phyloP scores from a whole-genome alignment of 2,888 invertebrate genomes.

The Acronicta psi region DNA sequence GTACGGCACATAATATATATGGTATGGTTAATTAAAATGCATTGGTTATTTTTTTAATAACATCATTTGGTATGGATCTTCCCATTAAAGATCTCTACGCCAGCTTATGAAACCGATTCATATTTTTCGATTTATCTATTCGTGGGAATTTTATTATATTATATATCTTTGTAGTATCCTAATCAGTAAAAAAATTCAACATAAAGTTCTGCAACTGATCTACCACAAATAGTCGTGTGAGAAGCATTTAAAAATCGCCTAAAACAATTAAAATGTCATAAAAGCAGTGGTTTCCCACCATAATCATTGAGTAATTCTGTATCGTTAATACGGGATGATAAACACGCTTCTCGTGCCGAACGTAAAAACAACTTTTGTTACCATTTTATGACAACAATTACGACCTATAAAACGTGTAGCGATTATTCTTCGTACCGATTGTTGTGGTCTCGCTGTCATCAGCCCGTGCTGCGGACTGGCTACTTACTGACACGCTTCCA shows the following conservation, averaged over 20 bases:
- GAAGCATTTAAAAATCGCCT: constrained; percentile 67
- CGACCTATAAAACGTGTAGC: constrained; percentile 88
- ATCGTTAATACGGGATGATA: constrained; percentile 83
- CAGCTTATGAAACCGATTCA: constrained; percentile 25
- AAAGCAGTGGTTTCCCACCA: constrained; percentile 80
- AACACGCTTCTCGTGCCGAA: constrained; percentile 85
- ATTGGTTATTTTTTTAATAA: constrained; percentile 54
- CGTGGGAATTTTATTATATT: constrained; percentile 31
- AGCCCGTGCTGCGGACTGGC: constrained; percentile 69
- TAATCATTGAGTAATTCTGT: constrained; percentile 78
- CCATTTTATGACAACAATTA: constrained; percentile 89
- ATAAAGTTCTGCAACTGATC: constrained; percentile 63
- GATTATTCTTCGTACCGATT: constrained; percentile 86
- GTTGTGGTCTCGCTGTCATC: constrained; percentile 85
- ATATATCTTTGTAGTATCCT: constrained; percentile 36
- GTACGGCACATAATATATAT: constrained; percentile 45
- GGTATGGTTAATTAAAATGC: constrained; percentile 67
- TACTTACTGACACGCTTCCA: constrained; percentile 58
- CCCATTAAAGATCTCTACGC: constrained; percentile 37
- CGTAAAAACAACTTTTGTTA: constrained; percentile 88
- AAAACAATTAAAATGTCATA: constrained; percentile 83
- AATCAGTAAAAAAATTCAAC: constrained; percentile 35
- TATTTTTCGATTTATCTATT: constrained; percentile 24
- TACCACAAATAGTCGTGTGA: constrained; percentile 65
- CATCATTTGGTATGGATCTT: constrained; percentile 56